Base-by-base conservation (phyloP, 1,140 invertebrate species). In the Caenorhabditis remanei region DNA sequence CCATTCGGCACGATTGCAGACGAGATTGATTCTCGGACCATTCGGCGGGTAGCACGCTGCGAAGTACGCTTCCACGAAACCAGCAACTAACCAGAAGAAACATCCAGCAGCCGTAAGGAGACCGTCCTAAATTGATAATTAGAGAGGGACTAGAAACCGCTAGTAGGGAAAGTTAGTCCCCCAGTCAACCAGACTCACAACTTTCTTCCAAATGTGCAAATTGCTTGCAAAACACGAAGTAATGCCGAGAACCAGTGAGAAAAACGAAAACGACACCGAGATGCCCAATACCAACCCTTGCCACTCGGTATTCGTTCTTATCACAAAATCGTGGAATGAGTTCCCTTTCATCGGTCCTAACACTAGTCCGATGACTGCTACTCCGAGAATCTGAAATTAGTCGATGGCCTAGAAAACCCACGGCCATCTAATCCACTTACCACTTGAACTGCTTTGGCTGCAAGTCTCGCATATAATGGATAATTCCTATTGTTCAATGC, bases 31-130 rank as follows among this genome's bases (percentile, higher is more conserved):
- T 46, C 85, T 84, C 16, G 83, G 53, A 16, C 90, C 90, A 32
- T 89, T 87, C n/a, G 90, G 90, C 14, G 90, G 90, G 83, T 90
- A 90, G 43, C 90, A 90, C 9, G 86, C 89, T 14, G 90, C 90
- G 48, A 85, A 90, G 71, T 90, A 90, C 4, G 89, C 85, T 82
- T 90, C 90, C 13, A 90, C 46, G 58, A 85, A 86, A 11, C 90
- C 85, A n/a, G 87, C 89, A 16, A 90, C 32, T 14, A 90, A 21
- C 43, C 87, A 87, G 55, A 87, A 65, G 48, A 90, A 75, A 14
- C 83, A 82, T 43, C 85, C 88, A 13, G 87, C 50, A 5, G 61
- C 85, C 11, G 75, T 85, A 9, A 87, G 65, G 41, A 89, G 82
- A 9, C 65, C 89, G 46, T 90, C 90, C 89, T 89, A 53, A 79